A percentile compares a stretch with the other conserved stretches of the same genome.
These are phyloP conservation scores for Theodoxus fluviatilis DNA, from an alignment of 2,888 invertebrate species.

Conservation along the genomic window DNA sequence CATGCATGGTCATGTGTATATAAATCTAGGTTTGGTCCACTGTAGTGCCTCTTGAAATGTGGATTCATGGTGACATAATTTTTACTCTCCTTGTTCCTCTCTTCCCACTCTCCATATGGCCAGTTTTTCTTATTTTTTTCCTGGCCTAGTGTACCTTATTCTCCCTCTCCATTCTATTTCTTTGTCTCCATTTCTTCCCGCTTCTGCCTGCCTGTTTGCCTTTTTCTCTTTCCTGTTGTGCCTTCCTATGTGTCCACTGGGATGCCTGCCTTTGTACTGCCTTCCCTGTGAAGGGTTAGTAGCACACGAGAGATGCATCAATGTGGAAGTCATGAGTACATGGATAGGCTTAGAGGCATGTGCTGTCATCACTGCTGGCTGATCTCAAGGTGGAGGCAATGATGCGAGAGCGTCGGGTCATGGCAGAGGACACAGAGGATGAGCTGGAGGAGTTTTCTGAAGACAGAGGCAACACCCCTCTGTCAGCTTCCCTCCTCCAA, in stretches of 20 bases:
- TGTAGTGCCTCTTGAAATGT: too few relatives aligned
- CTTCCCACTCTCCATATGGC: too few relatives aligned
- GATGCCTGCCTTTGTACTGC: neutral
- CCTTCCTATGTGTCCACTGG: neutral
- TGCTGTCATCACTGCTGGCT: constrained; percentile 26
- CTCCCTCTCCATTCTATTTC: too few relatives aligned
- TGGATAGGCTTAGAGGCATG: neutral
- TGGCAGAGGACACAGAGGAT: constrained; percentile 27
- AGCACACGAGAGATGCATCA: too few relatives aligned
- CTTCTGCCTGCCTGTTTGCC: neutral
- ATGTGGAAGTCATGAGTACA: neutral
- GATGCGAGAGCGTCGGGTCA: constrained; percentile 27
- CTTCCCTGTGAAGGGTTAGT: too few relatives aligned
- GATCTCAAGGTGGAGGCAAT: constrained; percentile 34
- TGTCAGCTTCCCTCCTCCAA: constrained; percentile 7
- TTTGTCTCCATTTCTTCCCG: neutral
- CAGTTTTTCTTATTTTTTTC: too few relatives aligned
- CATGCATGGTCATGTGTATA: too few relatives aligned
- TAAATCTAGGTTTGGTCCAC: too few relatives aligned
- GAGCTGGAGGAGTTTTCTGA: constrained; percentile 23
- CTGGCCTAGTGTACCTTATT: too few relatives aligned
- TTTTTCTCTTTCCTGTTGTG: neutral
- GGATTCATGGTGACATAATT: too few relatives aligned
- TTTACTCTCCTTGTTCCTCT: too few relatives aligned
- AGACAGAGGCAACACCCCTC: constrained; percentile 18